Evolutionary conservation across 92 coral and sea anemone species (phyloP).

Genomic region (Parazoanthus swiftii): DNA sequence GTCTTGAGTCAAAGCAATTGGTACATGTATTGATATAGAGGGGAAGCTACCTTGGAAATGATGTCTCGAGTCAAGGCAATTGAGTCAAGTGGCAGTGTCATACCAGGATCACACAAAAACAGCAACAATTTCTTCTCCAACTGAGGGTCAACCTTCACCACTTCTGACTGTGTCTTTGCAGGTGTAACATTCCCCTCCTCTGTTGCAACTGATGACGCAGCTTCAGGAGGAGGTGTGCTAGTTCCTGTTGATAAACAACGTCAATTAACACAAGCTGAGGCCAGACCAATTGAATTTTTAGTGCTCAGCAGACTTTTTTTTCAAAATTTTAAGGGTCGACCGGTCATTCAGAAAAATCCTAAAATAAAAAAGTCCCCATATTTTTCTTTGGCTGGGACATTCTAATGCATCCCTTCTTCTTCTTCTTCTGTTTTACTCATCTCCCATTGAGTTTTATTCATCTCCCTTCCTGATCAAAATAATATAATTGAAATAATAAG

Average conservation of each 20-base stretch:
- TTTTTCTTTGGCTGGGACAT: too few species aligned
- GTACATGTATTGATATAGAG: neutral
- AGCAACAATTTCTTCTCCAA: constrained; percentile 78
- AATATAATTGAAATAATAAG: too few species aligned
- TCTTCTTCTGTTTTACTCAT: too few species aligned
- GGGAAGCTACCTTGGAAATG: constrained; percentile 7
- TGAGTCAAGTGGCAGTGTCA: constrained; percentile 86
- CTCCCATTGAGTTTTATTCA: too few species aligned
- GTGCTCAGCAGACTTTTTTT: too few species aligned
- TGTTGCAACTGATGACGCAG: neutral
- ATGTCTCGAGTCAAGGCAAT: constrained; percentile 52
- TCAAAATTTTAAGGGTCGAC: neutral
- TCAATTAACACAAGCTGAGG: too few species aligned
- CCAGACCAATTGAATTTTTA: too few species aligned
- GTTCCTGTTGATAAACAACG: constrained; percentile 50
- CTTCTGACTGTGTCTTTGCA: constrained; percentile 54
- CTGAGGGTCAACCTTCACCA: constrained; percentile 77
- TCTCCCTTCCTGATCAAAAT: too few species aligned
- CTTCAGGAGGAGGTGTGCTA: constrained; percentile 73
- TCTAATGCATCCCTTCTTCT: too few species aligned
- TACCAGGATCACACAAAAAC: constrained; percentile 73
- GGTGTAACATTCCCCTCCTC: constrained; percentile 52
- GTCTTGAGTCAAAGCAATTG: constrained; percentile 60
- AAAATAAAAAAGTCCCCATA: too few species aligned
- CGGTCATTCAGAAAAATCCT: too few species aligned